phyloP scores from a whole-genome alignment of 2,113 vertebrate species.

The Heterotis niloticus region DNA sequence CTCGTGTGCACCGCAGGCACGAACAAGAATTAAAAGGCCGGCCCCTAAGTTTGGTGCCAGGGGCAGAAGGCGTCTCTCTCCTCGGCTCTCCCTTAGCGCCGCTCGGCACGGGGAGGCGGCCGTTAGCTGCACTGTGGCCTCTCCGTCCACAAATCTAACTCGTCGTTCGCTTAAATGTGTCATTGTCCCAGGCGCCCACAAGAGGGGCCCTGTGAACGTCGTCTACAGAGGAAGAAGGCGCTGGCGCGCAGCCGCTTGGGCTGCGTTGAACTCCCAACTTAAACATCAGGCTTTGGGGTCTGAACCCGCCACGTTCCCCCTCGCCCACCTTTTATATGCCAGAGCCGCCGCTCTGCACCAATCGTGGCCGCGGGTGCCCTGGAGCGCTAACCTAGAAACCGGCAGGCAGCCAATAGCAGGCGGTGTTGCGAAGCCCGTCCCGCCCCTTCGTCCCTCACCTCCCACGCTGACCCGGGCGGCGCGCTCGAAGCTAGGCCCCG shows the following conservation, averaged over 20 bases:
- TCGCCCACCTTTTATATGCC: no score
- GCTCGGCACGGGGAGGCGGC: not conserved
- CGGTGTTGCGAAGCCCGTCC: slow-evolving; percentile 21
- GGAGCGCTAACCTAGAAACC: slow-evolving; percentile 44
- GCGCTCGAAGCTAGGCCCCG: not conserved
- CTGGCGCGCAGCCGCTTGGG: no score
- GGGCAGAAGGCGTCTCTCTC: no score
- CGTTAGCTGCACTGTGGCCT: no score
- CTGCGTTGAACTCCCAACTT: no score
- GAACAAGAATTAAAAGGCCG: not conserved
- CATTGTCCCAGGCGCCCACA: no score
- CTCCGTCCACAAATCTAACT: not conserved
- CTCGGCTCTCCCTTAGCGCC: not conserved
- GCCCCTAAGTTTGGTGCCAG: no score
- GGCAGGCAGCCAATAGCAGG: slow-evolving; percentile 39
- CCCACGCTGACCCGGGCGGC: not conserved
- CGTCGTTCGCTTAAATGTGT: no score
- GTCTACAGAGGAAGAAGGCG: no score
- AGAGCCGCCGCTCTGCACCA: not conserved
- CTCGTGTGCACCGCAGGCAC: not conserved
- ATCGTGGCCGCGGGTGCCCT: slow-evolving; percentile 28
- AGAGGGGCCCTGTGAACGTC: no score
- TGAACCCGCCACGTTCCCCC: not conserved
- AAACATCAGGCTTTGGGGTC: no score
- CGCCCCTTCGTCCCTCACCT: slow-evolving; percentile 15